Conservation (phyloP, 2,797 vertebrate genomes). For the Gymnocypris eckloni region DNA sequence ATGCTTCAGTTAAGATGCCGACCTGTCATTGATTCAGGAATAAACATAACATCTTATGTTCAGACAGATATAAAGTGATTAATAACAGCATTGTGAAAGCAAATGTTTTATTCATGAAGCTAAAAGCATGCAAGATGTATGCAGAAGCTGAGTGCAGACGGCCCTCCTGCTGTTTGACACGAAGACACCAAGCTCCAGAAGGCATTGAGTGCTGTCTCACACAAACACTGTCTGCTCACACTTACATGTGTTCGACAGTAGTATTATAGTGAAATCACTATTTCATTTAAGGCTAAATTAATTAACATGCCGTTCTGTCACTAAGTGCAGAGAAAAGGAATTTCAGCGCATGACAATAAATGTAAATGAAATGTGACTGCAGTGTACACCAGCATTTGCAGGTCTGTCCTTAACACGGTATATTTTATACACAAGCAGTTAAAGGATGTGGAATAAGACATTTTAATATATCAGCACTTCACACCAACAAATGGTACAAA, state of each 20-base stretch:
- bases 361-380: background rate
- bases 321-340: background rate
- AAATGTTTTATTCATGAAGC: constrained; percentile 42
- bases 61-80: constrained; percentile 3
- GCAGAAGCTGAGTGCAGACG: constrained; percentile 20
- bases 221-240: constrained; percentile 4
- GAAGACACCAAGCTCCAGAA: constrained; percentile 21
- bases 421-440: background rate
- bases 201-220: constrained; percentile 5
- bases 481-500: background rate
- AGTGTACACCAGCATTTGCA: background rate
- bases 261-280: constrained; percentile 1
- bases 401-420: background rate
- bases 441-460: background rate
- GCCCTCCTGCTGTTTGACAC: constrained; percentile 31
- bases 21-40: background rate
- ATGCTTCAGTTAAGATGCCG: background rate
- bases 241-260: constrained; percentile 5
- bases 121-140: constrained; percentile 8
- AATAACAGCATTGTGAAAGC: background rate
- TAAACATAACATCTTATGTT: background rate
- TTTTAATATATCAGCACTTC: background rate
- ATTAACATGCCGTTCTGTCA: constrained; percentile 13
- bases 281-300: constrained; percentile 21
- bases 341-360: background rate